A percentile compares a stretch with the other conserved stretches of the same genome.
Conservation (phyloP, 2,113 vertebrate species). For the Brachypteracias leptosomus region DNA sequence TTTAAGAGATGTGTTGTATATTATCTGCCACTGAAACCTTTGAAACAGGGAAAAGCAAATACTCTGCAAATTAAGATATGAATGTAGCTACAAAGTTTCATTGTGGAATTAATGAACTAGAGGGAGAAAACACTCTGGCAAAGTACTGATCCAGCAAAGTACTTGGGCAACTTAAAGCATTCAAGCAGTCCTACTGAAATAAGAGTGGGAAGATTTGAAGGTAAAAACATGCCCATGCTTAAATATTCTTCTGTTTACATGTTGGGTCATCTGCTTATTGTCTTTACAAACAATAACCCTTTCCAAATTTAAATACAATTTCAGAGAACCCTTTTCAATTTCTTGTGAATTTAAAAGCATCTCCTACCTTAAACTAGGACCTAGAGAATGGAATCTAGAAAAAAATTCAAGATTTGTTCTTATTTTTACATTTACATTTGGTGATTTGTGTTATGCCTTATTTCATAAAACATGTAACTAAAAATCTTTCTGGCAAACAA, state of each 20-base stretch:
- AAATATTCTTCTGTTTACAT: background rate
- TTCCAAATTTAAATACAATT: background rate
- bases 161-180: background rate
- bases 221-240: background rate
- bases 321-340: background rate
- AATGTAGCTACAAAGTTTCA: background rate
- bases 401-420: background rate
- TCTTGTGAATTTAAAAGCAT: background rate
- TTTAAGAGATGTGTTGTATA: background rate
- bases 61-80: background rate
- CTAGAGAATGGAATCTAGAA: background rate
- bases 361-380: background rate
- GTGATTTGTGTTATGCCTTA: conserved; percentile 31
- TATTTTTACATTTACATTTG: conserved; percentile 41
- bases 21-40: background rate
- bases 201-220: background rate
- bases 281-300: background rate
- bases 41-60: background rate
- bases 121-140: background rate
- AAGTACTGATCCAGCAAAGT: background rate
- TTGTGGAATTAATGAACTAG: background rate
- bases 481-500: background rate
- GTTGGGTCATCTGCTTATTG: background rate
- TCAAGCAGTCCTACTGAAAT: background rate
- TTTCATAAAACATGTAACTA: conserved; percentile 29